These are phyloP conservation scores for Pristionchus exspectatus DNA, from an alignment of 2,888 invertebrate species.

Conservation along the genomic window DNA sequence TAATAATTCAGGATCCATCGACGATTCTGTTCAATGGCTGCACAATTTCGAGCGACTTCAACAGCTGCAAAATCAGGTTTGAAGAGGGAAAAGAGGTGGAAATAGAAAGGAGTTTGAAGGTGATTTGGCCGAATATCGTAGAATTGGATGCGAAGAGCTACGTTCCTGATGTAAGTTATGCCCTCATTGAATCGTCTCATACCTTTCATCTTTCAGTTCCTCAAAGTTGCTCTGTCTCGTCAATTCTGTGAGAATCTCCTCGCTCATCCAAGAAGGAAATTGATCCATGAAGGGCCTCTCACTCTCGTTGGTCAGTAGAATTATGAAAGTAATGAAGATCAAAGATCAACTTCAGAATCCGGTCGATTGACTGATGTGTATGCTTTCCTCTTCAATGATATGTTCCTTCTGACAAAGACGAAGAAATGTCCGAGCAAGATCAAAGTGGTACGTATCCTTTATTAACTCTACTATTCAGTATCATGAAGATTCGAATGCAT, in stretches of 20 bases:
- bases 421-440: constrained; percentile 80
- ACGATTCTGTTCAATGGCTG: constrained; percentile 85
- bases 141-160: constrained; percentile 83
- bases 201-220: constrained; percentile 80
- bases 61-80: constrained; percentile 83
- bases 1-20: constrained; percentile 82
- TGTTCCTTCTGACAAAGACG: constrained; percentile 83
- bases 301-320: constrained; percentile 80
- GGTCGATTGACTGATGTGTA: constrained; percentile 83
- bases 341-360: constrained; percentile 79
- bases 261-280: constrained; percentile 81
- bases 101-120: constrained; percentile 60
- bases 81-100: neutral
- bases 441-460: constrained; percentile 60
- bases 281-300: constrained; percentile 81
- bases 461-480: neutral
- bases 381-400: constrained; percentile 84
- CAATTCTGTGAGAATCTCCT: constrained; percentile 84
- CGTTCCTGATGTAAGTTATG: constrained; percentile 81
- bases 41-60: constrained; percentile 85
- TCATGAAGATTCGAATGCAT: neutral
- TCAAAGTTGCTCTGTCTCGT: constrained; percentile 82
- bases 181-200: neutral
- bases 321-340: neutral
- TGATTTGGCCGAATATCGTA: constrained; percentile 84